Base-by-base conservation (phyloP, 2,888 invertebrate genomes). In the Punctoribates punctum region DNA sequence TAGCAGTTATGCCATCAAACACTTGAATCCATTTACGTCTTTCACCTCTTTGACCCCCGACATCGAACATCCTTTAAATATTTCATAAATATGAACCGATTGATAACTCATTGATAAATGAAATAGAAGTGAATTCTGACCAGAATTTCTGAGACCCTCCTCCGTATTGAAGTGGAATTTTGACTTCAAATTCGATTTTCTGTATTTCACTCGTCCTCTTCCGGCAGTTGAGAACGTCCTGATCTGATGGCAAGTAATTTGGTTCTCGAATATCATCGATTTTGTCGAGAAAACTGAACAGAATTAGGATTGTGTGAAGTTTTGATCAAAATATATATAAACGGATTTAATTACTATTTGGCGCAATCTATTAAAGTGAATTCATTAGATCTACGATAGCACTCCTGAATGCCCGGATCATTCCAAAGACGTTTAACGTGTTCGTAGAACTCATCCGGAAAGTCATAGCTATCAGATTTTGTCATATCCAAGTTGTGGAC, bases 11-110 rank as follows among this genome's bases (percentile, higher is more conserved):
- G 2, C 91, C 91, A 83, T 91, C 92, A 81, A 93, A 93, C 0
- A 90, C 91, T 87, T 90, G 84, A 80, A 93, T 91, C 93, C 93
- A 93, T 83, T 92, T 92, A 80, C 90, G 90, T 76, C 92, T 85
- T 82, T 92, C 90, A 15, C 91, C 92, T 76, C 90, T 85, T 83
- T 93, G 93, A 0, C 93, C 93, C 0, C 93, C 93, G 0, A 93
- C 93, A 82, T 93, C 93, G 81, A 89, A 92, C 89, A 93, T 91
- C 87, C 84, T 84, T 77, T 20, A 75, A 74, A n/a, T 51, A 34
- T 27, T 20, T 42, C 23, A 42, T 38, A 62, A 60, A 15, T 15
- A 17, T 38, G 17, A 15, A 62, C 5, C 13, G 13, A 20, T 23
- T 57, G 34, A 70, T 46, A 13, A 46, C 8, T 62, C 0, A 42